Evolutionary conservation across 2,888 invertebrate genomes (phyloP), one percentile per base, ranked within the genome.

Genomic region (Acanthosoma haemorrhoidale): DNA sequence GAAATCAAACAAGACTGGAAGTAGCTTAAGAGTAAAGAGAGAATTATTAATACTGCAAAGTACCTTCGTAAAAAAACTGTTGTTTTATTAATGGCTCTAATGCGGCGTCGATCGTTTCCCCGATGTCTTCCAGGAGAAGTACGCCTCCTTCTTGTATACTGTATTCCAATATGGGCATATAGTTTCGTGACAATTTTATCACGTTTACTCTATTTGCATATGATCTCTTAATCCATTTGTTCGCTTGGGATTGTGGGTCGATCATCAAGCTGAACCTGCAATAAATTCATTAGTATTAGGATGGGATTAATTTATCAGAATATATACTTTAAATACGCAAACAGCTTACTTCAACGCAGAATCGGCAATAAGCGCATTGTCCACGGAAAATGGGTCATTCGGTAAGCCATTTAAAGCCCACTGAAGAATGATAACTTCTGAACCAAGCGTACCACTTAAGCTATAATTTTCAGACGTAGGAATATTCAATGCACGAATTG

Each of bases 371-470:
- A 93, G 89, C 66, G 87, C 92, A 80, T 93, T 94, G 77, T 93
- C 92, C 43, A 87, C 88, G 1, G 92, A 92, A 81, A 92, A 92
- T 6, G 84, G 82, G 80, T 94, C 93, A 75, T 88, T 83, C 0
- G 93, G 92, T 70, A 94, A 81, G 2, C 91, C 91, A 71, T 85
- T 86, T 74, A 92, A 90, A 77, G 89, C 89, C 93, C 93, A 94
- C 73, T 88, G 87, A 80, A 92, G 91, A 75, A 92, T 91, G 79
- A 90, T 89, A 32, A 95, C 90, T 73, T 94, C 92, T 21, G 90
- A 87, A 0, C 95, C 95, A 68, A 96, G 82, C 8, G 89, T 85
- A 69, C 84, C 84, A 57, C 87, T 86, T 68, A 96, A 87, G 29
- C 86, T 86, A 79, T 88, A 96, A 11, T 83, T 81, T 25, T 85